Evolutionary conservation across 2,797 vertebrate species (phyloP).

Genomic region (Odontamblyopus rebecca): DNA sequence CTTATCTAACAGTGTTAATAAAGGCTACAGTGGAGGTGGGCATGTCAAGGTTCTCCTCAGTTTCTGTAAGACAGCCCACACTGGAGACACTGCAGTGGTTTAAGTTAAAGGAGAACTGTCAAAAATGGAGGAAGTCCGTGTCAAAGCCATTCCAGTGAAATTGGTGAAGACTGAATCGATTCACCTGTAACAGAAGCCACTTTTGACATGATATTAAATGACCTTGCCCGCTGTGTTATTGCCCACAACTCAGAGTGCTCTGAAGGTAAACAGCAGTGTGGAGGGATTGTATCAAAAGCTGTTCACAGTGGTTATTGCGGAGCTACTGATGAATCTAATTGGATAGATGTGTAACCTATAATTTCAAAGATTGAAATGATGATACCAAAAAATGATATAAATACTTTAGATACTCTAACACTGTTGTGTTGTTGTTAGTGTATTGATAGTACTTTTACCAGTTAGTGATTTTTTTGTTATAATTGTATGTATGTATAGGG

Average conservation of each 20-base stretch:
- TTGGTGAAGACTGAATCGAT: constrained; percentile 69
- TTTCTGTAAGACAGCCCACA: constrained; percentile 48
- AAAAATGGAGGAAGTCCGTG: constrained; percentile 54
- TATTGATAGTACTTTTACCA: no score
- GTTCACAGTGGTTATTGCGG: neutral
- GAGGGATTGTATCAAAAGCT: constrained; percentile 18
- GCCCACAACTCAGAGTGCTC: constrained; percentile 30
- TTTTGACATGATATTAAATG: constrained; percentile 77
- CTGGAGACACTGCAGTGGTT: constrained; percentile 57
- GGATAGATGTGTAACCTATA: neutral
- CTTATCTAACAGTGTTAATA: constrained; percentile 44
- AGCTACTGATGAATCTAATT: neutral
- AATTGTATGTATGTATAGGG: no score
- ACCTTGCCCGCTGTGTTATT: constrained; percentile 51
- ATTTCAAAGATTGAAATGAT: constrained; percentile 7
- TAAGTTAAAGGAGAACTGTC: constrained; percentile 51
- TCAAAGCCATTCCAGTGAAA: constrained; percentile 60
- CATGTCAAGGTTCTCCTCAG: constrained; percentile 49
- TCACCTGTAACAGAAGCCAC: constrained; percentile 70
- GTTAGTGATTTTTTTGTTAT: no score
- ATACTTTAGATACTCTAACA: no score
- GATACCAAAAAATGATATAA: no score
- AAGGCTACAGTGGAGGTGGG: constrained; percentile 41
- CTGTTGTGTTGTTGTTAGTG: no score
- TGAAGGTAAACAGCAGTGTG: constrained; percentile 16